Base-by-base conservation (phyloP, 2,888 invertebrate genomes). In the Dexiosoma caninum region DNA sequence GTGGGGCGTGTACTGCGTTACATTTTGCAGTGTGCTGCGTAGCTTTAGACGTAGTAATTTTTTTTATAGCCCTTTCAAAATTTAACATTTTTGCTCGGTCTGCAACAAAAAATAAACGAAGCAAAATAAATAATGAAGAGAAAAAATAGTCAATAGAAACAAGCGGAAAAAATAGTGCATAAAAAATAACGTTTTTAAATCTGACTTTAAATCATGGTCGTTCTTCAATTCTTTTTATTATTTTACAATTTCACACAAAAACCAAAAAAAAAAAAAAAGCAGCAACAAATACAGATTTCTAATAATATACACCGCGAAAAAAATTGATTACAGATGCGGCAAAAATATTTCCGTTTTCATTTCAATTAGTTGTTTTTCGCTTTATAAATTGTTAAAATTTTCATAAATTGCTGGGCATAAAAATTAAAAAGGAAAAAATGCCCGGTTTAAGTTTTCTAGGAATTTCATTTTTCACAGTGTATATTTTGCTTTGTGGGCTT, bases 1-100 rank as follows among this genome's bases (percentile, higher is more conserved):
- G 77, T 71, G 70, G 77, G 70, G 70, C 70, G 70, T 77, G 70
- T 70, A 59, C 71, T 71, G 64, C 77, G 77, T 71, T 77, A 64
- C 77, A 46, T 64, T 55, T 62, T 55, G 55, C 46, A 57, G 32
- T 40, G 44, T 23, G 27, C 57, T 77, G 77, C 70, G 77, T 77
- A 64, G 40, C 77, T 53, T 53, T 77, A 77, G 77, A 57, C 64
- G 57, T 57, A 64, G 37, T 69, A 69, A 19, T 53, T 69, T 32
- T 53, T 49, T 51, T 40, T 49, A 64, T 37, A 46, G 42, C 64
- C 30, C 40, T 77, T 62, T 46, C 23, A 42, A 57, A 32, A 19
- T 40, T 23, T 35, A n/a, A 46, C n/a, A 30, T 51, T 30, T 42
- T 14, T 23, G 14, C 14, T 37, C n/a, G 37, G 4, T 4, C 35